Evolutionary conservation across 2,888 invertebrate genomes (phyloP), one percentile per base, ranked within the genome.

Genomic region (Leucania comma): DNA sequence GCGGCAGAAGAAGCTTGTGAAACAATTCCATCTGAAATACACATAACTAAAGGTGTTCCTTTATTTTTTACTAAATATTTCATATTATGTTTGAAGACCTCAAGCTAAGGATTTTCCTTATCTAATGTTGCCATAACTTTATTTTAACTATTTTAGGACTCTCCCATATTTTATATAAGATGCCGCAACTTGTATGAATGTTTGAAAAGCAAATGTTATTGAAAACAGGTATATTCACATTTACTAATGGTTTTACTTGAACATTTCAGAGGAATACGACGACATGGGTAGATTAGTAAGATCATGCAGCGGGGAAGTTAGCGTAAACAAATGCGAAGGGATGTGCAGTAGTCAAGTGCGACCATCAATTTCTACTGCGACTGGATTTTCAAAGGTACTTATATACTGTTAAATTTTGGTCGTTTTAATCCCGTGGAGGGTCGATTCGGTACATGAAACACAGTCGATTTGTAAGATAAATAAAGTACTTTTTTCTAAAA

Each of bases 271-370:
- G 95, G 98, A 99, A 91, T 98, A 98, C 88, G 98, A 98, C 87
- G 98, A 98, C 81, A 95, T 98, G 86, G 98, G 98, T n/a, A 96
- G 98, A 82, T 95, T 99, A 86, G 96, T 97, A 86, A 96, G 99
- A 88, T 98, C 98, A 20, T 99, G 99, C 90, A 98, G 98, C 90
- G 98, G 98, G 0, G 98, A 98, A 93, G 97, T 99, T 56, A 97
- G 97, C 20, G 98, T 99, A 0, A 99, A 98, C 90, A 99, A 99
- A 96, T 99, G 99, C 90, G 99, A 99, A 92, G 99, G 99, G 32
- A 97, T 98, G 80, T 99, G 99, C 91, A 98, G 97, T 82, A 99
- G 99, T 80, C 98, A 98, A 95, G 98, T 99, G 60, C 98, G 98
- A 88, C 99, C 99, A 2, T 98, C 98, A 62, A 98, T 99, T 48